Evolutionary conservation across 2,797 vertebrate genomes (phyloP).

Genomic region (Alectoris magna): DNA sequence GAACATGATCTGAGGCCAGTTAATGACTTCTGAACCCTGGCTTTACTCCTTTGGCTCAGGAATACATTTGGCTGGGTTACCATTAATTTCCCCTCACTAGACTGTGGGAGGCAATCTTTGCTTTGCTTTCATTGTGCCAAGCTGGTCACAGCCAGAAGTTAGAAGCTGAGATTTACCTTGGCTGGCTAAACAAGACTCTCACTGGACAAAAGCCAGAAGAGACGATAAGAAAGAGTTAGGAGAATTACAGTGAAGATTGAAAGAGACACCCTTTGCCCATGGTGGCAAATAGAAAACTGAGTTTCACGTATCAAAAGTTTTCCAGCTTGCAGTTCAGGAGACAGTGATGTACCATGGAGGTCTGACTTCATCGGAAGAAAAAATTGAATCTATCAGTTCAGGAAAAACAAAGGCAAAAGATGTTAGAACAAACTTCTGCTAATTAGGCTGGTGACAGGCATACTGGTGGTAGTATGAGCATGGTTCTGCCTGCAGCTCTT

Average conservation of each 20-base stretch:
- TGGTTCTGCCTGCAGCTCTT: not conserved
- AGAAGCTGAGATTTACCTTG: slow-evolving; percentile 7
- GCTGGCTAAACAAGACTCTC: not conserved
- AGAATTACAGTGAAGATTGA: not conserved
- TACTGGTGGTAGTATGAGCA: not conserved
- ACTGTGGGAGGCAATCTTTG: not conserved
- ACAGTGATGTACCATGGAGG: not conserved
- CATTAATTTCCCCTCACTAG: not conserved
- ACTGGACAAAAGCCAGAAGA: not conserved
- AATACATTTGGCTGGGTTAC: not conserved
- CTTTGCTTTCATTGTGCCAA: not conserved
- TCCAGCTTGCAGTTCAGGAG: not conserved
- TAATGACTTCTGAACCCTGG: not conserved
- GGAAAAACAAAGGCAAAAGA: not conserved
- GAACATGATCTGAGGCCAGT: not conserved
- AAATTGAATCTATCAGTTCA: not conserved
- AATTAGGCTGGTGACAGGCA: not conserved
- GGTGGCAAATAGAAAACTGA: not conserved
- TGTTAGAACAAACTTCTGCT: not conserved
- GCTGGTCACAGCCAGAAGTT: not conserved
- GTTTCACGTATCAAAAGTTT: not conserved
- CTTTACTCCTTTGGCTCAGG: not conserved
- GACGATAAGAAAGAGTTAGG: not conserved
- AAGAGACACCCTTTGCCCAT: not conserved
- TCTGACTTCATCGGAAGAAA: not conserved